Conservation (phyloP, 1,140 invertebrate genomes). For the Mycetomoellerius zeteki region DNA sequence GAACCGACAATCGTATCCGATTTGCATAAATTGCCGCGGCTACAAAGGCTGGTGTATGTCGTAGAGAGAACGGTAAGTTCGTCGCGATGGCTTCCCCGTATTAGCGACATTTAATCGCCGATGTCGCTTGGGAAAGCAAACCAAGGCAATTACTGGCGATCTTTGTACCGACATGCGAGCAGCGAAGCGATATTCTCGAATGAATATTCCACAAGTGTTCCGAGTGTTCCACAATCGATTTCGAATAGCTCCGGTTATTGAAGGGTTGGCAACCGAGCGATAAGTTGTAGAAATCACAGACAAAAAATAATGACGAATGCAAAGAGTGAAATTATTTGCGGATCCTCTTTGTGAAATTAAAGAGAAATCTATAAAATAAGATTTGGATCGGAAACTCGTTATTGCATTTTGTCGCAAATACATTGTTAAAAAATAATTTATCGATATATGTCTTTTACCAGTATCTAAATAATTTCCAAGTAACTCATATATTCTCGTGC, state of each 20-base stretch:
- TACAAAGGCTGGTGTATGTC: constrained; percentile 49
- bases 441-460: not conserved
- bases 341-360: not conserved
- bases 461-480: constrained; percentile 21
- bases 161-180: constrained; percentile 57
- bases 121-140: constrained; percentile 51
- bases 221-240: constrained; percentile 44
- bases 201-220: constrained; percentile 62
- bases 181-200: constrained; percentile 51
- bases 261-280: not conserved
- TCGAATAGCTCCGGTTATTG: constrained; percentile 34
- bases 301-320: not conserved
- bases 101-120: constrained; percentile 61
- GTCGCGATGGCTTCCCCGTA: constrained; percentile 44
- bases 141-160: constrained; percentile 56
- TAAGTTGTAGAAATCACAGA: constrained; percentile 16
- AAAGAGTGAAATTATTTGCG: not conserved
- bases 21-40: constrained; percentile 56
- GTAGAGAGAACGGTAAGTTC: constrained; percentile 52
- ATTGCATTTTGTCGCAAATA: not conserved
- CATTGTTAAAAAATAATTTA: constrained; percentile 30
- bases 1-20: constrained; percentile 56
- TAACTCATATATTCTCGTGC: constrained; percentile 13
- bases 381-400: not conserved
- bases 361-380: not conserved